phyloP scores from a whole-genome alignment of 2,797 vertebrate genomes.

The Lepidocolaptes lacrymiger region DNA sequence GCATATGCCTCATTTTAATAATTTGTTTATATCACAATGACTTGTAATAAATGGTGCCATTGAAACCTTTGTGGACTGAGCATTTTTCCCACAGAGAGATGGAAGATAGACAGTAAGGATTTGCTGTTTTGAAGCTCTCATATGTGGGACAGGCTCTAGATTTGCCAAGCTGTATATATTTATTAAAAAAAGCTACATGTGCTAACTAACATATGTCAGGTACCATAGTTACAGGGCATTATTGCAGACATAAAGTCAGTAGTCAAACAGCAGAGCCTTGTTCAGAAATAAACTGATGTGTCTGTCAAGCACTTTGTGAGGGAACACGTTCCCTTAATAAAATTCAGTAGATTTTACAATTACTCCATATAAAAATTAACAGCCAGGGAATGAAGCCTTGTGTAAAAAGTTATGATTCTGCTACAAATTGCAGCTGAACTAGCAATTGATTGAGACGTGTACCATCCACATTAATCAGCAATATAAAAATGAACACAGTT shows the following conservation, averaged over 20 bases:
- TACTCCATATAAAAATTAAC: not conserved
- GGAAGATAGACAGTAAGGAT: not conserved
- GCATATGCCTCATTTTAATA: slow-evolving; percentile 18
- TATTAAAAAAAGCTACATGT: not conserved
- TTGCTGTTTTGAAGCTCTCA: not conserved
- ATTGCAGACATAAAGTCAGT: not conserved
- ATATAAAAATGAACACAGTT: slow-evolving; percentile 3
- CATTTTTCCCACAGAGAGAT: not conserved
- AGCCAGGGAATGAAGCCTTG: not conserved
- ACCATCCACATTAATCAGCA: not conserved
- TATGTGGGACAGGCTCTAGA: not conserved
- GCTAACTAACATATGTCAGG: not conserved
- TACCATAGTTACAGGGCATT: not conserved
- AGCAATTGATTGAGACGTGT: not conserved
- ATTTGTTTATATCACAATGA: not conserved
- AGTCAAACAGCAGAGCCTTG: slow-evolving; percentile 14
- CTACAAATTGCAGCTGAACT: slow-evolving; percentile 22
- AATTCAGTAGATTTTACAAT: slow-evolving; percentile 11
- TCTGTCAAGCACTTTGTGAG: not conserved
- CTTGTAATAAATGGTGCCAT: slow-evolving; percentile 12
- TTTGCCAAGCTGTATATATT: not conserved
- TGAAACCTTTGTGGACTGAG: not conserved
- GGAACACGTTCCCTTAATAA: slow-evolving; percentile 26
- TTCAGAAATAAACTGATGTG: not conserved
- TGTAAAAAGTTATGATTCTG: slow-evolving; percentile 15